Evolutionary conservation across 64 coral and sea anemone genomes (phyloP).

Genomic region (Trachythela sp.): DNA sequence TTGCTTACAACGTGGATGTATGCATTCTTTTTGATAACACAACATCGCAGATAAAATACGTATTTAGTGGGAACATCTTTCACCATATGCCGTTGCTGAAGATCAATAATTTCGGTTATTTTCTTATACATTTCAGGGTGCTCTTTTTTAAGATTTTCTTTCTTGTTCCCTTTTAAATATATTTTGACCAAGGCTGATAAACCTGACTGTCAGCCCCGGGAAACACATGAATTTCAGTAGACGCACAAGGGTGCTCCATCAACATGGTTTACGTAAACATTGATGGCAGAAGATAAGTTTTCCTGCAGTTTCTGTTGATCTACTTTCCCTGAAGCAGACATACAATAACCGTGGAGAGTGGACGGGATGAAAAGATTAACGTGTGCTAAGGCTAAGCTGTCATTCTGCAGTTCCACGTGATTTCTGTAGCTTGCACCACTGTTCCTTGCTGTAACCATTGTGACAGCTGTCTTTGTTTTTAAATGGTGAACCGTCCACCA

Average conservation of each 20-base stretch:
- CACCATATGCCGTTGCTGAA: slow-evolving; percentile 34
- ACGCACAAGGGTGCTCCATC: slow-evolving; percentile 10
- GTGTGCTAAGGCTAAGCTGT: background rate
- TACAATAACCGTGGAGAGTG: background rate
- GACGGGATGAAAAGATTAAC: slow-evolving; percentile 16
- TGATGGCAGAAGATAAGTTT: background rate
- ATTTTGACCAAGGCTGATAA: slow-evolving; percentile 19
- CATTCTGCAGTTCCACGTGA: background rate
- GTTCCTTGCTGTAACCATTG: slow-evolving; percentile 35
- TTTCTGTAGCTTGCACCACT: slow-evolving; percentile 18
- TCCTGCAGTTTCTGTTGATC: background rate
- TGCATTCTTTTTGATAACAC: slow-evolving; percentile 35
- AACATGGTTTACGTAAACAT: background rate
- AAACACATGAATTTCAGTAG: slow-evolving; percentile 34
- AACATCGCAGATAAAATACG: slow-evolving; percentile 47
- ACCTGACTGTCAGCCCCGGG: slow-evolving; percentile 2
- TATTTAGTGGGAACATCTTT: slow-evolving; percentile 45
- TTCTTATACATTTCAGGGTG: slow-evolving; percentile 48
- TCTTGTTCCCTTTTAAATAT: slow-evolving; percentile 31
- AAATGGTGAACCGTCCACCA: slow-evolving; percentile 56
- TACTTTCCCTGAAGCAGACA: slow-evolving; percentile 7
- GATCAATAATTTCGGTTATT: slow-evolving; percentile 28
- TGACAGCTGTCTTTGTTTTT: slow-evolving; percentile 27
- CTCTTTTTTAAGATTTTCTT: slow-evolving; percentile 38
- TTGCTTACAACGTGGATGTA: slow-evolving; percentile 51